Conservation (phyloP, 2,113 vertebrate genomes). For the Brachyhypopomus occidentalis region DNA sequence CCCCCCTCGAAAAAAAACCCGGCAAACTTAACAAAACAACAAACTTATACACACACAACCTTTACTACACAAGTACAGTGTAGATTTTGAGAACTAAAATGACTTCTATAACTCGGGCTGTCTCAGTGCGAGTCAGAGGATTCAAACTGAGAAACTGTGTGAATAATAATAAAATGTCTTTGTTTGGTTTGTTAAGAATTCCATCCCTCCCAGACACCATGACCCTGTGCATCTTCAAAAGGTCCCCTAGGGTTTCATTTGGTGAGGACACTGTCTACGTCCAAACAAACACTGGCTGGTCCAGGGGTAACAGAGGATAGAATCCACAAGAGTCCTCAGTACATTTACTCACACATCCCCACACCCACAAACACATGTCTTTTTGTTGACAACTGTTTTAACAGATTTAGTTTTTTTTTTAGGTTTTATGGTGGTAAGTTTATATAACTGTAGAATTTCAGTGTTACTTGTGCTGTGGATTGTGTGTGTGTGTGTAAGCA, state of each 20-base stretch:
- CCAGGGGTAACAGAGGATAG: not conserved
- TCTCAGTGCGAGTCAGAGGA: too few relatives aligned
- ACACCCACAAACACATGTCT: not conserved
- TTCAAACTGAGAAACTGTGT: too few relatives aligned
- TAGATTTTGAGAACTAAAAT: not conserved
- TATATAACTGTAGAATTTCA: not conserved
- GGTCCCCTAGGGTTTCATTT: not conserved
- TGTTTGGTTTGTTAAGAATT: conserved; percentile 27
- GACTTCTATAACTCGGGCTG: too few relatives aligned
- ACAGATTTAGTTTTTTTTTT: not conserved
- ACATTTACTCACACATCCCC: not conserved
- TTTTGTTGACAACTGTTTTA: not conserved
- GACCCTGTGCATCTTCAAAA: conserved; percentile 11
- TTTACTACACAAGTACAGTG: not conserved
- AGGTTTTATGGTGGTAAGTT: not conserved
- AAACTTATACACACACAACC: not conserved
- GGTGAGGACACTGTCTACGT: not conserved
- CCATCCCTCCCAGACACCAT: not conserved
- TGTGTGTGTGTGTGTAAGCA: not conserved
- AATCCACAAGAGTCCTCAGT: not conserved
- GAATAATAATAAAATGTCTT: conserved; percentile 34
- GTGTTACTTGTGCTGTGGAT: not conserved
- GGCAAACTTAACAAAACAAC: not conserved
- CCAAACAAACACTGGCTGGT: conserved; percentile 7
- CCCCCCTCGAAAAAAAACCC: too few relatives aligned